Evolutionary conservation across 2,113 vertebrate genomes (phyloP), one percentile per base, ranked within the genome.

Genomic region (Toxostoma redivivum): DNA sequence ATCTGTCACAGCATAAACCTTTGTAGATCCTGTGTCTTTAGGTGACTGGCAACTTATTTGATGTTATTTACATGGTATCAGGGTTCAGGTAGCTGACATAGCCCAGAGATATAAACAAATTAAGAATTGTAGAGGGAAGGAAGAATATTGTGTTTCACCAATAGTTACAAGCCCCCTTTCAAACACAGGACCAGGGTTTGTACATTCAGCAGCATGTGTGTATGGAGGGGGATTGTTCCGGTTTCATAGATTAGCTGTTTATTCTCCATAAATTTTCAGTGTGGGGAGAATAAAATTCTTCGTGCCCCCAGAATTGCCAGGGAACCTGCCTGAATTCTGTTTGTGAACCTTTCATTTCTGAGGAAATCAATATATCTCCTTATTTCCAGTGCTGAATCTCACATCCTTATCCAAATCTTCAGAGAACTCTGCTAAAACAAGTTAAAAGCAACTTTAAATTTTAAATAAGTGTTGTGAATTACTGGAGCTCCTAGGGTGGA

Each of bases 161-260:
- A 21, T 4, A 70, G 50, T 19, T 58, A n/a, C 11, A 64, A 51
- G 12, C 11, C 15, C 19, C 2, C 22, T 61, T 57, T 51, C 28
- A 40, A 44, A 69, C 7, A 18, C 16, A 37, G 7, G 7, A 65
- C 6, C 21, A 14, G 15, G 6, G 9, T 16, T 69, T 44, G 33
- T 38, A 38, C 6, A 3, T 60, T 64, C 37, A 69, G 35, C 23
- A 47, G 6, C 0, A 0, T 38, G 25, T 23, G 16, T n/a, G 3
- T 33, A 3, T 20, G 9, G 8, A 35, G 6, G 5, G 5, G 2
- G 2, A 5, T 23, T 5, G 1, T 67, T 88, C 19, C n/a, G 20
- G 21, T 69, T 44, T 16, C 5, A 2, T 21, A 45, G 16, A 7
- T 51, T 54, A 27, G 24, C 21, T 24, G 12, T 42, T 71, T 88